Evolutionary conservation across 2,797 vertebrate species (phyloP).

Genomic region (Darevskia nairensis): DNA sequence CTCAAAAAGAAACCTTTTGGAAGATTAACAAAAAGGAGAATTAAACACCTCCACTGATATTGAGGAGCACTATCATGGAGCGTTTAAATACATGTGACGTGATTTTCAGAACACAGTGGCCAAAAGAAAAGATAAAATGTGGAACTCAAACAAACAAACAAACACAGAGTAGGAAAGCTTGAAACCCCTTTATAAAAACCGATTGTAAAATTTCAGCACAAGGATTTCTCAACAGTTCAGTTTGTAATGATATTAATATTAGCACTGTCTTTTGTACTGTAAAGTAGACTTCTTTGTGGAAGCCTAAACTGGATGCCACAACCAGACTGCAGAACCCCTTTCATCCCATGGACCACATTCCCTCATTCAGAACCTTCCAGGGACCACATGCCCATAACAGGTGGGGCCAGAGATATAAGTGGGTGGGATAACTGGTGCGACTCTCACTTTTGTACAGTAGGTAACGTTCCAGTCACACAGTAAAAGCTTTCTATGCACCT

Average conservation of each 20-base stretch:
- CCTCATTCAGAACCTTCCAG: no score
- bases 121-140: neutral
- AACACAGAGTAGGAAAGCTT: neutral
- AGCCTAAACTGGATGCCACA: neutral
- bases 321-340: no score
- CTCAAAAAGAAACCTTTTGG: neutral
- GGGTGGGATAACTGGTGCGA: no score
- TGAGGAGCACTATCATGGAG: constrained; percentile 2
- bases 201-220: neutral
- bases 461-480: no score
- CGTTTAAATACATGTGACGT: neutral
- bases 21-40: constrained; percentile 7
- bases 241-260: neutral
- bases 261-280: neutral
- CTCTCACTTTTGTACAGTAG: no score
- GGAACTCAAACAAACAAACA: neutral
- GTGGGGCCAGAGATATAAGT: no score
- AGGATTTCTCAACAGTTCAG: neutral
- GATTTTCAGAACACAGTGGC: neutral
- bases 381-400: no score
- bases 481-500: no score
- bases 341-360: no score
- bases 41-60: neutral
- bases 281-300: neutral
- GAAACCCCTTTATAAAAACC: neutral